Evolutionary conservation across 2,888 invertebrate species (phyloP), one percentile per base, ranked within the genome.

Genomic region (Archips crataeganus): DNA sequence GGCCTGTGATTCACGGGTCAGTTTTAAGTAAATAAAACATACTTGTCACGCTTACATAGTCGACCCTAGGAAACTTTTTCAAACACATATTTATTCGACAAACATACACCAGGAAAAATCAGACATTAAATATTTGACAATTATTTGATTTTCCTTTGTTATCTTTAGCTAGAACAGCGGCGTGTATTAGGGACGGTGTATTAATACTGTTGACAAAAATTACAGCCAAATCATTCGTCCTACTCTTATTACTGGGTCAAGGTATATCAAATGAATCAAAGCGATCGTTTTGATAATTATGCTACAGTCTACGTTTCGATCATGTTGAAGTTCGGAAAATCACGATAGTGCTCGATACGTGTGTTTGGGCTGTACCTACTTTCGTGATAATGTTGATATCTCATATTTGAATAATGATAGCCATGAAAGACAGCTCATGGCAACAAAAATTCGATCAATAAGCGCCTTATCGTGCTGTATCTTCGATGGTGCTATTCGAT

Each of bases 371-470:
- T 2, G 57, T 23, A 32, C n/a, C n/a, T n/a, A n/a, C 57, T 32
- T 32, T 11, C 57, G 57, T 32, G 57, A 11, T 54, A 23, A 23
- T 23, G 51, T 2, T 23, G 54, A 62, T 62, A 10, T 11, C 32
- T 6, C 8, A 45, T 39, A 47, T 60, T n/a, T 65, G 11, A 15
- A 32, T 59, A 61, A 66, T 13, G 54, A 61, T 71, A 61, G 15
- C 59, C 2, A 47, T 36, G 13, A 51, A 72, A 9, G 60, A 59
- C 65, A 65, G 57, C 62, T 62, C 62, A 67, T 64, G 68, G 59
- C 13, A 73, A 51, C 64, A 64, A 67, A 36, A 23, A 51, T 60
- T 60, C 64, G 64, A 64, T 64, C 54, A 66, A 54, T 49, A 70
- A 45, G 6, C 15, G 51, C 36, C 32, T 47, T 63, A 68, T 73